phyloP scores from a whole-genome alignment of 2,888 invertebrate species.

The Electrophaes corylata region DNA sequence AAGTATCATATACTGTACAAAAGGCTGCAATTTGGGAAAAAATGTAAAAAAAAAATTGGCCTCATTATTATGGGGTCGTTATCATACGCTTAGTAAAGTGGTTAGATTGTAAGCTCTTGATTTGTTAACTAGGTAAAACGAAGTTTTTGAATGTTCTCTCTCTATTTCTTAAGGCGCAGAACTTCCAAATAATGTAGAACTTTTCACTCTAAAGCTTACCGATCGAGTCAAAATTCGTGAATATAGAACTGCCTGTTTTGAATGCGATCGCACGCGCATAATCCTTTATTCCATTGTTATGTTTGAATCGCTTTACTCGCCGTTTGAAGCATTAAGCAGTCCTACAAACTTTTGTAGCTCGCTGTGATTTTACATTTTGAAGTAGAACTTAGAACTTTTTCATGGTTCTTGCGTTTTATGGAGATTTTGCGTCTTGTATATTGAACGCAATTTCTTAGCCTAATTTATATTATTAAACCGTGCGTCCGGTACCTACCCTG shows the following conservation, averaged over 20 bases:
- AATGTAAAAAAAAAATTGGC: slow-evolving; percentile 75
- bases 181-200: not conserved
- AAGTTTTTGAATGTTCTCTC: slow-evolving; percentile 51
- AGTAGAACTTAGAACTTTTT: not conserved
- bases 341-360: not conserved
- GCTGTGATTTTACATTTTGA: not conserved
- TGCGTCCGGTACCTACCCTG: slow-evolving; percentile 55
- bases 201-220: not conserved
- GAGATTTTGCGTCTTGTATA: slow-evolving; percentile 5
- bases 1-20: slow-evolving; percentile 83
- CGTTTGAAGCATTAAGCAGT: not conserved
- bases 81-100: slow-evolving; percentile 82
- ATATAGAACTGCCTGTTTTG: not conserved
- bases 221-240: not conserved
- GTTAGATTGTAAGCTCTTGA: slow-evolving; percentile 78
- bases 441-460: slow-evolving; percentile 45
- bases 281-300: not conserved
- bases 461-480: slow-evolving; percentile 48
- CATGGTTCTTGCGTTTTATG: too few species aligned
- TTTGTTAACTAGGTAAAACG: slow-evolving; percentile 60
- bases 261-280: not conserved
- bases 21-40: slow-evolving; percentile 78
- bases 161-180: not conserved
- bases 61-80: slow-evolving; percentile 72
- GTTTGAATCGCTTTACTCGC: not conserved